Percentiles rank a stretch among this genome's conserved stretches.
These are phyloP conservation scores for Phaethornis superciliosus DNA, from an alignment of 2,113 vertebrate species.

Conservation along the genomic window DNA sequence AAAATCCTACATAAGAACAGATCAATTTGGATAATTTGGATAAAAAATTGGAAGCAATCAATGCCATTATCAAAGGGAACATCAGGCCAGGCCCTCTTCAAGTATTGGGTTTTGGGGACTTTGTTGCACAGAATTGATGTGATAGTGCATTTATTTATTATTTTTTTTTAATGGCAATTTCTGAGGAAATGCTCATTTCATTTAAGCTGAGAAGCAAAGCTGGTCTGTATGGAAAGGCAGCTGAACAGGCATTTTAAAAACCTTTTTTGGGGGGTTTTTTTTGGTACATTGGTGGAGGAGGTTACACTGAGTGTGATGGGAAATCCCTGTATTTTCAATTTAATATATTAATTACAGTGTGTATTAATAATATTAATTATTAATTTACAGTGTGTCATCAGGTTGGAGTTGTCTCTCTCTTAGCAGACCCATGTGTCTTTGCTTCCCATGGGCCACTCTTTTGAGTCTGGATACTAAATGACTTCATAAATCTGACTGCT, in stretches of 20 bases:
- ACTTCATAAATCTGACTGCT: not conserved
- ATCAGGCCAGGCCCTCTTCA: not conserved
- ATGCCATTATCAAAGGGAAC: accelerated
- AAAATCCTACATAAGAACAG: accelerated
- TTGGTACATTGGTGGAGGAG: not conserved
- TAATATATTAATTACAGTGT: no score
- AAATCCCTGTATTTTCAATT: accelerated
- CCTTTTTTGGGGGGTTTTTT: not conserved
- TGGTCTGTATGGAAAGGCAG: accelerated
- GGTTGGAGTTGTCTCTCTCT: not conserved
- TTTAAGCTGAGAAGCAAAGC: not conserved
- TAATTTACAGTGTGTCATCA: not conserved
- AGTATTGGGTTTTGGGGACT: accelerated
- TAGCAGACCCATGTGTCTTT: not conserved
- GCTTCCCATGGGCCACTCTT: accelerated
- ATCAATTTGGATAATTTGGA: not conserved
- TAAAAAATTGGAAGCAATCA: no score
- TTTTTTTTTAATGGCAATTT: no score
- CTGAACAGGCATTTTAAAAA: no score
- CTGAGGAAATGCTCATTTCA: not conserved
- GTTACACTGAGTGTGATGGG: accelerated
- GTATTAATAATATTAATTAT: no score
- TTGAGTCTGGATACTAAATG: not conserved
- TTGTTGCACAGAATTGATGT: accelerated
- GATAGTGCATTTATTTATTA: no score